Conservation (phyloP, 2,113 vertebrate genomes). For the Atherinomorus stipes region DNA sequence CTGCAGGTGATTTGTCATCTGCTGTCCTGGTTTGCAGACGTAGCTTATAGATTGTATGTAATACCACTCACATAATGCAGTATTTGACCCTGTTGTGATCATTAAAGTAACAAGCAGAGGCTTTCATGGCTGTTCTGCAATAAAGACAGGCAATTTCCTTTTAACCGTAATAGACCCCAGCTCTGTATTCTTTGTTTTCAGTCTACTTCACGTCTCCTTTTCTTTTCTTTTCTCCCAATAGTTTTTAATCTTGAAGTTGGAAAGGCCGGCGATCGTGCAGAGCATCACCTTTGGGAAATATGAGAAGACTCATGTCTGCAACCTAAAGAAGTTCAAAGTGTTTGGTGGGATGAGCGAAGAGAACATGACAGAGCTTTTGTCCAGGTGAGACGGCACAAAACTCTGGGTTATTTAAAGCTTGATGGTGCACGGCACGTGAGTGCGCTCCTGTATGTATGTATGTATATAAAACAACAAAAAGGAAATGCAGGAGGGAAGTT, state of each 20-base stretch:
- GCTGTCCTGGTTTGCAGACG: conserved; percentile 6
- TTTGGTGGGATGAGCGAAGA: conserved; percentile 99
- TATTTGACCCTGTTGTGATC: conserved; percentile 5
- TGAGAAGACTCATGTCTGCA: conserved; percentile 98
- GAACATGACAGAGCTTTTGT: conserved; percentile 98
- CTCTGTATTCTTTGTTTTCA: not conserved
- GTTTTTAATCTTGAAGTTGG: conserved; percentile 98
- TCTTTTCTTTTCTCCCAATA: conserved; percentile 67
- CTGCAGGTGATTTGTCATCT: conserved; percentile 6
- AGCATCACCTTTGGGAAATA: conserved; percentile 99
- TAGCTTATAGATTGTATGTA: conserved; percentile 23
- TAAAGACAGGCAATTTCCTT: not conserved
- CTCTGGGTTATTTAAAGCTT: not conserved
- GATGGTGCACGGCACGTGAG: not conserved
- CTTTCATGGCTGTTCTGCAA: not conserved
- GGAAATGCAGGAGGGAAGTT: no score
- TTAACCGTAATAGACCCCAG: not conserved
- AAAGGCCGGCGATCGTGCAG: conserved; percentile 96
- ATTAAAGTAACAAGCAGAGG: conserved; percentile 27
- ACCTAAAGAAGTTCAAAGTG: conserved; percentile 99
- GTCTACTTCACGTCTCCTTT: not conserved
- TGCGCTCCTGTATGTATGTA: no score
- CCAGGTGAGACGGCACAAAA: conserved; percentile 85
- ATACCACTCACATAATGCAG: conserved; percentile 21
- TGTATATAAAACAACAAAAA: no score